A percentile compares a stretch with the other conserved stretches of the same genome.
Evolutionary conservation across 1,140 invertebrate genomes (phyloP).

Genomic region (Lutraria rhynchaena): DNA sequence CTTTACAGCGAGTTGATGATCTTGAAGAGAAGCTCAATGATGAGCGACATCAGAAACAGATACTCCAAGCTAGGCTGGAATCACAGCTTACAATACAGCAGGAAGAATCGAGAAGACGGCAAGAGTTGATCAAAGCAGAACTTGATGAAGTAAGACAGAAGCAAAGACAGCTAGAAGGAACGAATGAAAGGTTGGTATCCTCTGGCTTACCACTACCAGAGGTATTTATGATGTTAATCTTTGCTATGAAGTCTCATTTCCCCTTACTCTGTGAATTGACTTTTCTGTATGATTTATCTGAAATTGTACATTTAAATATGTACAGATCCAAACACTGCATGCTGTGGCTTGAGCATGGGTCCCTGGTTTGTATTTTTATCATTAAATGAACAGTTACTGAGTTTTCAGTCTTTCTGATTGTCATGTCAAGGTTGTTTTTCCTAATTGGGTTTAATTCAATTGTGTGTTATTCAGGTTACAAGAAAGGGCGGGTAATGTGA

Average conservation of each 20-base stretch:
- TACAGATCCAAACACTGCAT: too few relatives aligned
- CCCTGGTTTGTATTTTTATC: too few relatives aligned
- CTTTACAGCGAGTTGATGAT: conserved; percentile 79
- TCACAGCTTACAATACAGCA: conserved; percentile 80
- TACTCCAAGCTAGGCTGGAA: conserved; percentile 80
- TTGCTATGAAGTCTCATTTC: too few relatives aligned
- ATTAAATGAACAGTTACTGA: too few relatives aligned
- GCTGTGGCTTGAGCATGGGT: too few relatives aligned
- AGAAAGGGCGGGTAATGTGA: conserved; percentile 80
- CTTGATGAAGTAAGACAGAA: conserved; percentile 77
- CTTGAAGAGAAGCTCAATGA: conserved; percentile 81
- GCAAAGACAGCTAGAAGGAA: conserved; percentile 80
- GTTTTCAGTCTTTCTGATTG: too few relatives aligned
- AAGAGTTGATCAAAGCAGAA: conserved; percentile 79
- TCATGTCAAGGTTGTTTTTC: neutral
- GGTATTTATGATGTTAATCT: too few relatives aligned
- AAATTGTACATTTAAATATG: too few relatives aligned
- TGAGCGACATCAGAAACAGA: conserved; percentile 80
- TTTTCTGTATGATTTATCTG: too few relatives aligned
- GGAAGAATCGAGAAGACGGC: conserved; percentile 78
- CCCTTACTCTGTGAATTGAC: too few relatives aligned
- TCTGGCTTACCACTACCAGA: too few relatives aligned
- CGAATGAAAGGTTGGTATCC: conserved; percentile 80
- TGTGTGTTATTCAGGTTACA: conserved; percentile 63
- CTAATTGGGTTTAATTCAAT: neutral